These are phyloP conservation scores for Cecropterus lyciades DNA, from an alignment of 1,140 invertebrate species.

Conservation along the genomic window DNA sequence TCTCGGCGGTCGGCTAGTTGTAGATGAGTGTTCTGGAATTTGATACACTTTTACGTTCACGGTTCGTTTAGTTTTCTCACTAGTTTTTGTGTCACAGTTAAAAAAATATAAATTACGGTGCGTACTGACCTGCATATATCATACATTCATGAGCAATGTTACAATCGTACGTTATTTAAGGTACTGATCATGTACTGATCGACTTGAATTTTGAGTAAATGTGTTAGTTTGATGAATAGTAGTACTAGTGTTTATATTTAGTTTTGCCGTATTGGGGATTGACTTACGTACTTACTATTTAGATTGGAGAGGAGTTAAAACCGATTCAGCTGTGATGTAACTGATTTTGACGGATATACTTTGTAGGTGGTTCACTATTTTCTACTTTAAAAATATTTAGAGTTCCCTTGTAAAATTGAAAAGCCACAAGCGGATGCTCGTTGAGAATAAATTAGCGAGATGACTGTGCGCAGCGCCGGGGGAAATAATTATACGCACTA, in stretches of 20 bases:
- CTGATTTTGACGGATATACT: no score
- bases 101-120: conserved; percentile 30
- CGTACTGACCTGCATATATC: not conserved
- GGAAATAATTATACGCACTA: conserved; percentile 12
- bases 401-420: not conserved
- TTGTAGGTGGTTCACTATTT: no score
- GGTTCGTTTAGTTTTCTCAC: conserved; percentile 46
- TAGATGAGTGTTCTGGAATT: conserved; percentile 56
- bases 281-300: no score
- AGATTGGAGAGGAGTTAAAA: no score
- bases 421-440: not conserved
- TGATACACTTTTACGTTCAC: conserved; percentile 63
- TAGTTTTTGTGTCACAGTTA: conserved; percentile 25
- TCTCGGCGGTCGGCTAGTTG: conserved; percentile 22
- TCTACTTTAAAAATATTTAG: not conserved
- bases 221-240: no score
- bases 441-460: conserved; percentile 10
- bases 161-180: no score
- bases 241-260: no score
- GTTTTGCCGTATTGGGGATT: no score
- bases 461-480: conserved; percentile 5
- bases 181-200: no score
- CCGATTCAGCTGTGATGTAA: no score
- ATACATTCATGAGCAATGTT: no score
- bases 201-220: no score